Evolutionary conservation across 2,797 vertebrate species (phyloP).

Genomic region (Mallotus villosus): DNA sequence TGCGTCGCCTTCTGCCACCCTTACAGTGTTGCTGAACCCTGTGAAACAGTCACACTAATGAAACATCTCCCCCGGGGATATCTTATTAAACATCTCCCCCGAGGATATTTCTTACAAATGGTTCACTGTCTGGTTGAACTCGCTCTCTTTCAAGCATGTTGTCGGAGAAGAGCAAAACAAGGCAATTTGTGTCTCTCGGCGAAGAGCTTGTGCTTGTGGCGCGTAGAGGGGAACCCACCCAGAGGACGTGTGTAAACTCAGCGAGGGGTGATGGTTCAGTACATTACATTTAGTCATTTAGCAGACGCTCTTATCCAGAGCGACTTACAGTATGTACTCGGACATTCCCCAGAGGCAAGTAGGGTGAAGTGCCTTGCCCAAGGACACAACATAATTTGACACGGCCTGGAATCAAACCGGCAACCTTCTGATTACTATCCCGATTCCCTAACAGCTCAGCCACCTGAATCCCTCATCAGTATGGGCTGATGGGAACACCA

Average conservation of each 20-base stretch:
- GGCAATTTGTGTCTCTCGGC: constrained; percentile 57
- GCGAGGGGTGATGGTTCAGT: constrained; percentile 49
- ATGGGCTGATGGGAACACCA: constrained; percentile 39
- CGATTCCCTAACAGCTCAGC: too few relatives aligned
- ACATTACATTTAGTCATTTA: too few relatives aligned
- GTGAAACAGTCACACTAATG: constrained; percentile 50
- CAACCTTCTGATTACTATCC: too few relatives aligned
- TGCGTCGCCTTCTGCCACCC: constrained; percentile 20
- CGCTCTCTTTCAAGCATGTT: constrained; percentile 38
- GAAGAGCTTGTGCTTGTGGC: constrained; percentile 28
- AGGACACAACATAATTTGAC: too few relatives aligned
- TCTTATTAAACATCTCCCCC: constrained; percentile 40
- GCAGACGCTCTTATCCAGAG: too few relatives aligned
- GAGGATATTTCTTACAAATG: constrained; percentile 29
- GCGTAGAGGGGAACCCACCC: constrained; percentile 25
- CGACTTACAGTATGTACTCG: too few relatives aligned
- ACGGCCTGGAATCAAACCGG: too few relatives aligned
- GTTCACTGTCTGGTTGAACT: constrained; percentile 44
- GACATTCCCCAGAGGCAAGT: too few relatives aligned
- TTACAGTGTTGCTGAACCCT: constrained; percentile 42
- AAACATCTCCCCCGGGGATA: constrained; percentile 36
- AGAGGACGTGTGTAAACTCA: constrained; percentile 39
- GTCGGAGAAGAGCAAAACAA: constrained; percentile 52
- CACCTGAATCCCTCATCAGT: too few relatives aligned
- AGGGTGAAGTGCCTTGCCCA: too few relatives aligned